Conservation (phyloP, 2,113 vertebrate genomes). For the Paratilapia polleni region DNA sequence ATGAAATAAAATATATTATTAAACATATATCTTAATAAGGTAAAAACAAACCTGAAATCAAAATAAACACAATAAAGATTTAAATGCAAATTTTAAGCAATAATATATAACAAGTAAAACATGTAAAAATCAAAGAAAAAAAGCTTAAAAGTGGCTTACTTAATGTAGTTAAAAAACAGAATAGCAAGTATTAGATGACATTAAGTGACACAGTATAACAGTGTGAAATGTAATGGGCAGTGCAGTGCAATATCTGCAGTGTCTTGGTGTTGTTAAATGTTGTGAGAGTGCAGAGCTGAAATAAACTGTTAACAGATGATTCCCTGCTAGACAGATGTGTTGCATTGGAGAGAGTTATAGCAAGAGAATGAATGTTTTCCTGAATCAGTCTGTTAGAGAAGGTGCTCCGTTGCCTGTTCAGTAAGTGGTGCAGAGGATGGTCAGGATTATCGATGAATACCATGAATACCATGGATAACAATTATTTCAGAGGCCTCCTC, state of each 20-base stretch:
- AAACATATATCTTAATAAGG: no score
- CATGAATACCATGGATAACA: not conserved
- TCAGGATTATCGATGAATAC: not conserved
- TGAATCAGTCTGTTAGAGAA: not conserved
- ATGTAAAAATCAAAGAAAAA: no score
- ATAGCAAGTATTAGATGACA: not conserved
- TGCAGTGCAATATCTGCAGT: not conserved
- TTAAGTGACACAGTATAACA: not conserved
- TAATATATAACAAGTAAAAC: no score
- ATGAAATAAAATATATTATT: no score
- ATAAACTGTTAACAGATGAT: not conserved
- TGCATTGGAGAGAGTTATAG: not conserved
- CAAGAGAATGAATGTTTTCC: not conserved
- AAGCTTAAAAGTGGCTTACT: not conserved
- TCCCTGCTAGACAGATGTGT: not conserved
- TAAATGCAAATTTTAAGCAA: no score
- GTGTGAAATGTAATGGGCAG: not conserved
- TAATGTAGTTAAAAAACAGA: not conserved
- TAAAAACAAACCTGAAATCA: no score
- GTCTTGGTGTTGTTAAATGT: not conserved
- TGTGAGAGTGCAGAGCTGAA: not conserved
- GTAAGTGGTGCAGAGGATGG: not conserved
- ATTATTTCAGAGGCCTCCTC: not conserved
- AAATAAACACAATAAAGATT: no score
- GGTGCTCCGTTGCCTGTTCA: not conserved